phyloP scores from a whole-genome alignment of 1,140 invertebrate genomes.

The Nebria ingens region DNA sequence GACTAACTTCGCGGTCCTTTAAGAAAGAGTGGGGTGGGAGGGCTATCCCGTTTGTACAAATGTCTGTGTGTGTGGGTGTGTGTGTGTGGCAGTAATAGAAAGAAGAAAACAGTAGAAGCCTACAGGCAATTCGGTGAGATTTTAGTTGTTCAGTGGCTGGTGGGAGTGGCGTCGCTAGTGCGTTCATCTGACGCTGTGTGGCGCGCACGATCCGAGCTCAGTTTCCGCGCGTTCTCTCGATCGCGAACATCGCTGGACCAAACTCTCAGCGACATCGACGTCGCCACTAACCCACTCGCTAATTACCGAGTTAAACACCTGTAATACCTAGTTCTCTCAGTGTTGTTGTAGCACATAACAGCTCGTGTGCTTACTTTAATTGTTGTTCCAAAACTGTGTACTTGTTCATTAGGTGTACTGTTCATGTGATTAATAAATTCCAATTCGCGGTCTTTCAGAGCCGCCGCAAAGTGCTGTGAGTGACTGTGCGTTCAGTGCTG shows the following conservation, averaged over 20 bases:
- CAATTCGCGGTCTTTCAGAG: background rate
- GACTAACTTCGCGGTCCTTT: background rate
- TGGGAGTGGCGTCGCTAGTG: background rate
- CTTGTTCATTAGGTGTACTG: background rate
- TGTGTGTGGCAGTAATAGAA: background rate
- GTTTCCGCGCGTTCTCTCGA: background rate
- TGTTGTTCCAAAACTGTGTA: too few relatives aligned
- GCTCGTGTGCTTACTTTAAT: background rate
- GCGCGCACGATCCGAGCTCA: background rate
- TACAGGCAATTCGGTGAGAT: background rate
- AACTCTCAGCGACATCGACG: too few relatives aligned
- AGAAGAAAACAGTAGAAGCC: background rate
- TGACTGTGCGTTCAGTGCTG: background rate
- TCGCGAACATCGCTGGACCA: background rate
- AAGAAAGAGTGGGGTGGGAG: background rate
- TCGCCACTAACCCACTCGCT: too few relatives aligned
- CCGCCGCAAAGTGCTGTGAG: background rate
- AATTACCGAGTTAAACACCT: background rate
- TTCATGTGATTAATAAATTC: background rate
- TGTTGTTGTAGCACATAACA: background rate
- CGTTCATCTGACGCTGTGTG: background rate
- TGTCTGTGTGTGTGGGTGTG: background rate
- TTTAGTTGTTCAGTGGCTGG: background rate
- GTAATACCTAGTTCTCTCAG: background rate
- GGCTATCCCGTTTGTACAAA: too few relatives aligned